A percentile compares a stretch with the other conserved stretches of the same genome.
phyloP scores from a whole-genome alignment of 2,113 vertebrate species.

The Cochlearius cochlearius region DNA sequence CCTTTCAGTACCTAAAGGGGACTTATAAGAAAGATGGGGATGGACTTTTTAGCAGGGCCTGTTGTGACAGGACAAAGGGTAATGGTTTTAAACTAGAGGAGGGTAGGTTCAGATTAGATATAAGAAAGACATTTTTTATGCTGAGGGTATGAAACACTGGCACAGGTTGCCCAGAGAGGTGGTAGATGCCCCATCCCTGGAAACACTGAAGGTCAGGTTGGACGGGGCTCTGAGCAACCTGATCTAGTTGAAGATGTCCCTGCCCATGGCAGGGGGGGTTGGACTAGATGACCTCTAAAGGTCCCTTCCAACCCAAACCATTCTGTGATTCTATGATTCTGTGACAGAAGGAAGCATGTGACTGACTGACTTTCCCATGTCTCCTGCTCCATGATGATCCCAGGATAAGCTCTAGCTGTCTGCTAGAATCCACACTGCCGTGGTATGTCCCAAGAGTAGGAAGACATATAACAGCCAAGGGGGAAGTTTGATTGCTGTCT shows the following conservation, averaged over 20 bases:
- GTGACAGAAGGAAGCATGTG: not conserved
- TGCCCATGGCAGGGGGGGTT: not conserved
- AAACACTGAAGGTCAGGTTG: not conserved
- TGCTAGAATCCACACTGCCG: not conserved
- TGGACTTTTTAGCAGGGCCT: too few relatives aligned
- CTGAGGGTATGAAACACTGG: not conserved
- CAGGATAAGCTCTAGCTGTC: not conserved
- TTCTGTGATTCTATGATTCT: not conserved
- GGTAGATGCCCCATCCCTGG: not conserved
- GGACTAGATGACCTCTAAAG: not conserved
- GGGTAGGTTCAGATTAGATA: not conserved
- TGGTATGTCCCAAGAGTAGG: not conserved
- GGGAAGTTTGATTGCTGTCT: not conserved
- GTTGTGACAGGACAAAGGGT: too few relatives aligned
- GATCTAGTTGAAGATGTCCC: not conserved
- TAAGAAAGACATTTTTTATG: not conserved
- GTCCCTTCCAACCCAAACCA: not conserved
- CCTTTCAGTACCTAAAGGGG: too few relatives aligned
- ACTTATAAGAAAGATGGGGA: too few relatives aligned
- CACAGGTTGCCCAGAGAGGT: not conserved
- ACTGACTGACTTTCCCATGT: not conserved
- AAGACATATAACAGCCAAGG: not conserved
- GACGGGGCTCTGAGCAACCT: not conserved
- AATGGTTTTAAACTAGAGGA: not conserved
- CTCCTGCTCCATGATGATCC: not conserved